phyloP scores from a whole-genome alignment of 2,888 invertebrate species.

The Tribolium freemani region DNA sequence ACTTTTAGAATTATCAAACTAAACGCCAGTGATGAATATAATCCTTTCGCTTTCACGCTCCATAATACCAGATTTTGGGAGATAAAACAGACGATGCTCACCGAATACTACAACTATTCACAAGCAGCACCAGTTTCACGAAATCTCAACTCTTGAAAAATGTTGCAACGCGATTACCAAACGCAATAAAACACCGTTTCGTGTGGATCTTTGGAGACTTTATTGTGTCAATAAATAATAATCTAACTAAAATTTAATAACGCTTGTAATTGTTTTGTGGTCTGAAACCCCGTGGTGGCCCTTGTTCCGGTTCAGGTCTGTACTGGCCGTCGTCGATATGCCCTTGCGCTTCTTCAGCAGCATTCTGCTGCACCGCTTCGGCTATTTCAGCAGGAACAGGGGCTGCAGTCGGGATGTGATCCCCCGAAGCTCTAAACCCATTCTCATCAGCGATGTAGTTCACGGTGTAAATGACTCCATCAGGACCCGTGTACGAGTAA shows the following conservation, averaged over 20 bases:
- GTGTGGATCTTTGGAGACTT: slow-evolving; percentile 27
- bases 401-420: slow-evolving; percentile 74
- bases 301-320: slow-evolving; percentile 64
- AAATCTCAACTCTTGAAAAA: no score
- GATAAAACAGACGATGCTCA: slow-evolving; percentile 21
- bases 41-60: slow-evolving; percentile 41
- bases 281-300: slow-evolving; percentile 45
- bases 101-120: slow-evolving; percentile 30
- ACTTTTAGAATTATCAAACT: slow-evolving; percentile 18
- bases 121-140: no score
- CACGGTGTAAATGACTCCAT: slow-evolving; percentile 68
- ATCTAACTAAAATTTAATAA: slow-evolving; percentile 24
- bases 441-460: slow-evolving; percentile 79
- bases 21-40: slow-evolving; percentile 33
- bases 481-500: slow-evolving; percentile 69
- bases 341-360: slow-evolving; percentile 69
- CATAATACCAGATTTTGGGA: slow-evolving; percentile 29
- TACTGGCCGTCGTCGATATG: slow-evolving; percentile 69
- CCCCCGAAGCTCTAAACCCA: slow-evolving; percentile 82
- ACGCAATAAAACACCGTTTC: neutral
- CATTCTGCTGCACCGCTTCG: slow-evolving; percentile 44
- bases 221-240: slow-evolving; percentile 24
- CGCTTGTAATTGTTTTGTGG: slow-evolving; percentile 14
- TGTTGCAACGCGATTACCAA: no score
- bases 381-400: slow-evolving; percentile 54